Evolutionary conservation across 2,113 vertebrate genomes (phyloP).

Genomic region (Dasypus novemcinctus): DNA sequence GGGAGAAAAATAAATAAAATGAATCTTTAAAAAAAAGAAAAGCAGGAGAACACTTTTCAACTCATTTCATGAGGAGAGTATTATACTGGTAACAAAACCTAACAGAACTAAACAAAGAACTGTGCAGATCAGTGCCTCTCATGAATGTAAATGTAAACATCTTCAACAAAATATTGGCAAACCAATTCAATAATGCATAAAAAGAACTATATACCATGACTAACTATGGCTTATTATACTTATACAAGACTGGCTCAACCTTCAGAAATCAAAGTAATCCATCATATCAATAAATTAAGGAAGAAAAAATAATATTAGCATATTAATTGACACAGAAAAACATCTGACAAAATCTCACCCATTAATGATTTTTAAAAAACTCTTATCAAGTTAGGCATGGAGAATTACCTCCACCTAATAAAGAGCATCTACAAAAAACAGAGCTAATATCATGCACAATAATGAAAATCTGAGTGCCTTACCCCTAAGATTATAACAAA

Average conservation of each 20-base stretch:
- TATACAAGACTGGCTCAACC: no score
- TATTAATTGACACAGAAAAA: background rate
- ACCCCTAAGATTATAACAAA: background rate
- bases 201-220: background rate
- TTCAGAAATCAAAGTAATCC: background rate
- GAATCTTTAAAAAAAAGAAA: no score
- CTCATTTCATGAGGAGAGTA: background rate
- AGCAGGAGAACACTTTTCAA: background rate
- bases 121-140: background rate
- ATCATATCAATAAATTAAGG: background rate
- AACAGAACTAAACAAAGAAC: background rate
- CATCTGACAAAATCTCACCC: background rate
- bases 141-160: no score
- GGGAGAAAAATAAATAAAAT: no score
- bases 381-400: background rate
- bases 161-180: no score
- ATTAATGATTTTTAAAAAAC: background rate
- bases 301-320: no score
- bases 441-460: background rate
- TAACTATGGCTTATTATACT: background rate
- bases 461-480: background rate
- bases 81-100: background rate
- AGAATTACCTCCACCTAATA: background rate
- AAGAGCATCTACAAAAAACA: background rate
- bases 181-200: no score